phyloP scores from a whole-genome alignment of 2,888 invertebrate species.

The Prenolepis imparis region DNA sequence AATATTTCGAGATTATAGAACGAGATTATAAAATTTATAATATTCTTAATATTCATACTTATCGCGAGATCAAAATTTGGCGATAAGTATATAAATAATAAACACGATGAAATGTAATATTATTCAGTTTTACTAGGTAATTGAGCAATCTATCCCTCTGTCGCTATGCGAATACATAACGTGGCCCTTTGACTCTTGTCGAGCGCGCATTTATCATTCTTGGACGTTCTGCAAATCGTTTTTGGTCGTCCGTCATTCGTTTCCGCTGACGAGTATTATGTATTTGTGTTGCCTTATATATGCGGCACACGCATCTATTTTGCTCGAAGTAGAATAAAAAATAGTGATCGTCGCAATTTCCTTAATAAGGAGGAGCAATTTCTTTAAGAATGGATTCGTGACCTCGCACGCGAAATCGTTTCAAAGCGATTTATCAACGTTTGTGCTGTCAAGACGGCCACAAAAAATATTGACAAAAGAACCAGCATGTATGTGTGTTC shows the following conservation, averaged over 20 bases:
- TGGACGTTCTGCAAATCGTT: not conserved
- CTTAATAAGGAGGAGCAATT: slow-evolving; percentile 61
- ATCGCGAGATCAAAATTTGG: not conserved
- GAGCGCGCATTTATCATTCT: not conserved
- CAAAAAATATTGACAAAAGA: not conserved
- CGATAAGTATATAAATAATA: not conserved
- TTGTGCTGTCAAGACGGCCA: not conserved
- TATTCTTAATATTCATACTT: too few species aligned
- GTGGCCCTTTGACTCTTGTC: not conserved
- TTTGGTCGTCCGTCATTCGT: not conserved
- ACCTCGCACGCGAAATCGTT: slow-evolving; percentile 53
- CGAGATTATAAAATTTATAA: too few species aligned
- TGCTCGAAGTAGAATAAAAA: slow-evolving; percentile 29
- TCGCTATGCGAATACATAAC: not conserved
- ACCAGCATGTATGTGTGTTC: not conserved
- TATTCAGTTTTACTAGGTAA: not conserved
- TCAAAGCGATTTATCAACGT: not conserved
- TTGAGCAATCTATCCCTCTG: not conserved
- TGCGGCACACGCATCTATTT: too few species aligned
- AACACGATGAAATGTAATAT: not conserved
- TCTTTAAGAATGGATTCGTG: slow-evolving; percentile 43
- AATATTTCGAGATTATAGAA: slow-evolving; percentile 18
- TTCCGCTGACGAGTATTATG: not conserved
- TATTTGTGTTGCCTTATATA: not conserved
- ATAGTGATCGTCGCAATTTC: slow-evolving; percentile 57